Percentiles rank a stretch among this genome's conserved stretches.
Evolutionary conservation across 2,113 vertebrate species (phyloP).

Genomic region (Podilymbus podiceps): DNA sequence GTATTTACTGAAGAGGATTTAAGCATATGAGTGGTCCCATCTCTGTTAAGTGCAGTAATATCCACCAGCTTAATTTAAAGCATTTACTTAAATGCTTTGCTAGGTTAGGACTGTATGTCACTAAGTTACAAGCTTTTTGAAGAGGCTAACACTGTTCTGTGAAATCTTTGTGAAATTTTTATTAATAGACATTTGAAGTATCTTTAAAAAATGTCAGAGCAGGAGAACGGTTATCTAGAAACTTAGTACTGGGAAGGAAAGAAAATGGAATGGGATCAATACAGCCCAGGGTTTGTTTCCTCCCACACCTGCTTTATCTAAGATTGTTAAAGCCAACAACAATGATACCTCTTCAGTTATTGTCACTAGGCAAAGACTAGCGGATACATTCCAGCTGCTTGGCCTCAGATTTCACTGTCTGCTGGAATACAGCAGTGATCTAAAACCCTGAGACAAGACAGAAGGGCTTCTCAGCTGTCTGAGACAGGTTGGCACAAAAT

Average conservation of each 20-base stretch:
- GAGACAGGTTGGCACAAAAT: background rate
- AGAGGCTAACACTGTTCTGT: background rate
- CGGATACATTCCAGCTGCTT: background rate
- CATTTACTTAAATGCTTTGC: background rate
- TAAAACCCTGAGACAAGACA: constrained; percentile 30
- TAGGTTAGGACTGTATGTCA: background rate
- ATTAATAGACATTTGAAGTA: background rate
- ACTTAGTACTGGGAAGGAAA: background rate
- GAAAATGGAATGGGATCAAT: background rate
- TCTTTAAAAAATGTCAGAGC: background rate
- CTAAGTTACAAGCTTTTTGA: background rate
- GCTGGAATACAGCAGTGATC: constrained; percentile 19
- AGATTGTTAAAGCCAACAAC: constrained; percentile 16
- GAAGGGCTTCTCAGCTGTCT: constrained; percentile 15
- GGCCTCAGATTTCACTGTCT: background rate
- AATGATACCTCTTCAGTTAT: constrained; percentile 9
- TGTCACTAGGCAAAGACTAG: background rate
- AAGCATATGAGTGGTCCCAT: background rate
- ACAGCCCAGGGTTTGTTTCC: background rate
- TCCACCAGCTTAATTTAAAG: background rate
- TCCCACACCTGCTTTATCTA: background rate
- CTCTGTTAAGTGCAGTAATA: background rate
- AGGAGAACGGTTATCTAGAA: background rate
- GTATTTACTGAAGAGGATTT: background rate
- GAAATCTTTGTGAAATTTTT: background rate